Evolutionary conservation across 2,113 vertebrate species (phyloP), one percentile per base, ranked within the genome.

Genomic region (Eurypyga helias): DNA sequence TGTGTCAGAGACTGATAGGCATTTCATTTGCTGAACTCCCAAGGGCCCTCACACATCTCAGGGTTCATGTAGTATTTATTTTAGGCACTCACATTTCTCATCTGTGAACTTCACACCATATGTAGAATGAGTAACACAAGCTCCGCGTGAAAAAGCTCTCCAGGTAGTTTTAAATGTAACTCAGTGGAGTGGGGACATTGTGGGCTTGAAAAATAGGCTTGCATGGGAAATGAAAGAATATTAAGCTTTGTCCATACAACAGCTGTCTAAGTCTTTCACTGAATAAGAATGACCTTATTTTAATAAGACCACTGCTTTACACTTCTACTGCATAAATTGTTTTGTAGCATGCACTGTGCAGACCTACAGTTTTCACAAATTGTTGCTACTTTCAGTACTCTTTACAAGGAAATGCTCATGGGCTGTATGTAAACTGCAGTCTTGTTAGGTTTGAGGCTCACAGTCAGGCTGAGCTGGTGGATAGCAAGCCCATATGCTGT

Each of bases 1-100:
- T 98, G 96, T 98, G 98, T 98, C 98, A 98, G 98, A 98, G 98
- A 98, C 98, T 98, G 99, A 99, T 98, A 98, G 98, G 97, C 98
- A 98, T 99, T 98, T 99, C 98, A 98, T 99, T 98, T 98, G 97
- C 98, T 98, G 93, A 97, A 66, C 80, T 98, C 98, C 98, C 99
- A 94, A 97, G 98, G 96, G 98, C 60, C 93, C 94, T 80, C 97
- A 94, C 95, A 98, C 98, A 97, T 98, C 98, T 98, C 98, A 98
- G 97, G 97, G 96, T 98, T 98, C 97, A 96, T 94, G 94, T 90
- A 96, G 96, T 96, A 97, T 98, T 98, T 98, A 97, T 98, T 98
- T 96, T 95, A 97, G 97, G 91, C 70, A 31, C 85, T 97, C 96
- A 92, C 95, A 97, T 98, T 98, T 98, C 91, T 98, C 98, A 96